phyloP scores from a whole-genome alignment of 2,888 invertebrate genomes.

The Anodontia alba region DNA sequence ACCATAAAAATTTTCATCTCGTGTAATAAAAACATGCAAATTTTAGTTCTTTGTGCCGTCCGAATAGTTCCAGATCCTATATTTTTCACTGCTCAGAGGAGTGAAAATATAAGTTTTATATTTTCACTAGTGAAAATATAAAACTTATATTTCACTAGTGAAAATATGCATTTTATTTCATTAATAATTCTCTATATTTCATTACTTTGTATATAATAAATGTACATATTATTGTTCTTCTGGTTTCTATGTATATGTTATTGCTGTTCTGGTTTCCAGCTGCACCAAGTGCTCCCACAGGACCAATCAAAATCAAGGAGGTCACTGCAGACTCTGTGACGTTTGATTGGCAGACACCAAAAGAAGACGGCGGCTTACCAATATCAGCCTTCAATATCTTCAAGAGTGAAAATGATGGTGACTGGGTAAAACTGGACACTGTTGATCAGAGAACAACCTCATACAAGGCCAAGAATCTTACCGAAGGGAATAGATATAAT shows the following conservation, averaged over 20 bases:
- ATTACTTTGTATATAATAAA: no score
- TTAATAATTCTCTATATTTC: no score
- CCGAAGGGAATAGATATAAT: constrained; percentile 96
- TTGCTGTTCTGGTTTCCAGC: constrained; percentile 25
- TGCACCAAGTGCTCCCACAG: constrained; percentile 81
- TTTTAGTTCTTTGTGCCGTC: no score
- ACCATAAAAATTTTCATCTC: no score
- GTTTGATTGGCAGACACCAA: constrained; percentile 86
- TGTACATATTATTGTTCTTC: no score
- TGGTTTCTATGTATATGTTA: neutral
- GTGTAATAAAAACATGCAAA: no score
- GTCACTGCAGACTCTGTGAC: constrained; percentile 94
- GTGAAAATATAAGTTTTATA: no score
- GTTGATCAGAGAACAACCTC: constrained; percentile 66
- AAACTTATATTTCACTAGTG: no score
- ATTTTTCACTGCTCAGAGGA: no score
- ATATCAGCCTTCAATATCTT: constrained; percentile 81
- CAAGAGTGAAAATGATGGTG: constrained; percentile 91
- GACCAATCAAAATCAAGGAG: constrained; percentile 89
- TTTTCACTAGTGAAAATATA: no score
- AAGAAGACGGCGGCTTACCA: constrained; percentile 81
- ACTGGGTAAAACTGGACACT: constrained; percentile 90
- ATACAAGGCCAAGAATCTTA: constrained; percentile 86
- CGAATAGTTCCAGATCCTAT: no score
- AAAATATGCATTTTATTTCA: no score